A percentile compares a stretch with the other conserved stretches of the same genome.
phyloP scores from a whole-genome alignment of 2,113 vertebrate species.

The Callipepla squamata region DNA sequence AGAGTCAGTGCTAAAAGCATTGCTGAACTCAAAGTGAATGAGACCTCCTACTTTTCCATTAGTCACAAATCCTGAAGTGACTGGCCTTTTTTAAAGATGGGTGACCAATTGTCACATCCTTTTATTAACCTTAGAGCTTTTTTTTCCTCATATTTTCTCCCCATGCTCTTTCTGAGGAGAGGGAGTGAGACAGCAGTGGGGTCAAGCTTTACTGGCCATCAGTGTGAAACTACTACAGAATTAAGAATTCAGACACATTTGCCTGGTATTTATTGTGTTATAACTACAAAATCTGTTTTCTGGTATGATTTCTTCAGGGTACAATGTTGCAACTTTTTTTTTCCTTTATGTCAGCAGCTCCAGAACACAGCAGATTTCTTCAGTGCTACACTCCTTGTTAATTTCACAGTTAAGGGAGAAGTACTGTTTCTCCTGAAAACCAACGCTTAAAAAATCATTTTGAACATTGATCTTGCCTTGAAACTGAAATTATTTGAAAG shows the following conservation, averaged over 20 bases:
- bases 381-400: neutral
- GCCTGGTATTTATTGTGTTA: neutral
- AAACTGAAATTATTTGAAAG: neutral
- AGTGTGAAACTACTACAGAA: neutral
- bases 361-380: neutral
- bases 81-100: neutral
- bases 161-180: neutral
- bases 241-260: constrained; percentile 27
- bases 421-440: neutral
- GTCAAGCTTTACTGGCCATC: neutral
- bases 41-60: neutral
- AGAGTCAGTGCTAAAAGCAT: neutral
- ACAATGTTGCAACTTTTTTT: neutral
- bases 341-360: neutral
- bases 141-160: neutral
- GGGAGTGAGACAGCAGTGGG: neutral
- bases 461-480: neutral
- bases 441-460: neutral
- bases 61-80: neutral
- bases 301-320: neutral
- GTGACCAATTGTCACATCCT: neutral
- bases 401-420: neutral
- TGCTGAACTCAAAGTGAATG: neutral
- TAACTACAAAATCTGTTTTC: constrained; percentile 12
- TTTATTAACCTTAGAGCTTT: neutral